phyloP scores from a whole-genome alignment of 2,888 invertebrate genomes.

The Dicroscelio sp. region DNA sequence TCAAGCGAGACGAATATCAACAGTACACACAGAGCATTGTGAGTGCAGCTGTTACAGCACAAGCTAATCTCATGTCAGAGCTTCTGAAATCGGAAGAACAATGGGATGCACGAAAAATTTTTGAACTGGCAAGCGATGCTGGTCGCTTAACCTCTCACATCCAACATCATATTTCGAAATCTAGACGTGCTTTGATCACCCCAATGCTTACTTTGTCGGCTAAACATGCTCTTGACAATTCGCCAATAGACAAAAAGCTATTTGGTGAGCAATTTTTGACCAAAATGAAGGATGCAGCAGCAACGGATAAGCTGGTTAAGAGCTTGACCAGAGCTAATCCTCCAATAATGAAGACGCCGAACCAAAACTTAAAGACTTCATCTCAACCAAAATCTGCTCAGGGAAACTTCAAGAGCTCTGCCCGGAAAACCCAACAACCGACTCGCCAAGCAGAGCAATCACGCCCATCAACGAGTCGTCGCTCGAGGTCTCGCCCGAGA shows the following conservation, averaged over 20 bases:
- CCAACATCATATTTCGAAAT: conserved; percentile 58
- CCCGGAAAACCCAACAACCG: background rate
- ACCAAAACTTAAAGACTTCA: background rate
- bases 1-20: conserved; percentile 61
- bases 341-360: background rate
- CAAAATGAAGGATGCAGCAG: conserved; percentile 51
- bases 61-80: conserved; percentile 37
- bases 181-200: conserved; percentile 56
- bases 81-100: conserved; percentile 57
- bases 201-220: conserved; percentile 44
- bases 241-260: conserved; percentile 50
- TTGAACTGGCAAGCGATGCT: conserved; percentile 60
- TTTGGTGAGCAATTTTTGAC: conserved; percentile 64
- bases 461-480: conserved; percentile 10
- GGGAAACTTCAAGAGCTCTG: conserved; percentile 26
- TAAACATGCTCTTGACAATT: conserved; percentile 47
- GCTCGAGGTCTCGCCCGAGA: conserved; percentile 40
- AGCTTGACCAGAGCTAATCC: conserved; percentile 1
- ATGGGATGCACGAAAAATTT: conserved; percentile 57
- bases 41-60: conserved; percentile 41
- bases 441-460: conserved; percentile 14
- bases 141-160: conserved; percentile 3
- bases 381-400: background rate
- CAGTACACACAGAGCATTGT: conserved; percentile 25
- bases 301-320: conserved; percentile 60